Percentiles rank a stretch among this genome's conserved stretches.
Conservation (phyloP, 2,888 invertebrate genomes). For the Athetis lepigone region DNA sequence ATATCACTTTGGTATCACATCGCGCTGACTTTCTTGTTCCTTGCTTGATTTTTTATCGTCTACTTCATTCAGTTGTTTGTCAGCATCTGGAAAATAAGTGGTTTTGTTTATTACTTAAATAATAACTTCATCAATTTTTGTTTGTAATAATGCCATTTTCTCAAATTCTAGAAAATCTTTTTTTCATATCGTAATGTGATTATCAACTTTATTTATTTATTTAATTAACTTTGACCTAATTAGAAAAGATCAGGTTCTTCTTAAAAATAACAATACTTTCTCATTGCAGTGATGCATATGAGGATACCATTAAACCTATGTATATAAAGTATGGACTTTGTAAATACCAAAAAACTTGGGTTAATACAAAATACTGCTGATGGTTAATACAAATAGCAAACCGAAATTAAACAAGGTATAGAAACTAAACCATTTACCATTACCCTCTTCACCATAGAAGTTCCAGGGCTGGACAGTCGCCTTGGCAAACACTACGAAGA, state of each 20-base stretch:
- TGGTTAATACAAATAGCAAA: no score
- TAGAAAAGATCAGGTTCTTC: no score
- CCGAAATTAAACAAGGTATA: not conserved
- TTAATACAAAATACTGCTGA: not conserved
- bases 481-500: constrained; percentile 92
- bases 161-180: no score
- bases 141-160: no score
- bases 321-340: no score
- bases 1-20: constrained; percentile 27
- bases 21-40: constrained; percentile 14
- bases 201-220: not conserved
- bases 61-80: not conserved
- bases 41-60: constrained; percentile 23
- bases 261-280: not conserved
- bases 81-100: constrained; percentile 27
- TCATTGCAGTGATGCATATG: not conserved
- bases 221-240: no score
- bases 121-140: no score
- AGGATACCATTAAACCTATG: not conserved
- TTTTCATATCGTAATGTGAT: not conserved
- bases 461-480: constrained; percentile 94
- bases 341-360: no score
- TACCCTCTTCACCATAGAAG: constrained; percentile 79
- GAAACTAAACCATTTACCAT: constrained; percentile 55
- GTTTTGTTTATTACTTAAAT: not conserved